These are phyloP conservation scores for Ochropleura leucogaster DNA, from an alignment of 2,888 invertebrate genomes.

Conservation along the genomic window DNA sequence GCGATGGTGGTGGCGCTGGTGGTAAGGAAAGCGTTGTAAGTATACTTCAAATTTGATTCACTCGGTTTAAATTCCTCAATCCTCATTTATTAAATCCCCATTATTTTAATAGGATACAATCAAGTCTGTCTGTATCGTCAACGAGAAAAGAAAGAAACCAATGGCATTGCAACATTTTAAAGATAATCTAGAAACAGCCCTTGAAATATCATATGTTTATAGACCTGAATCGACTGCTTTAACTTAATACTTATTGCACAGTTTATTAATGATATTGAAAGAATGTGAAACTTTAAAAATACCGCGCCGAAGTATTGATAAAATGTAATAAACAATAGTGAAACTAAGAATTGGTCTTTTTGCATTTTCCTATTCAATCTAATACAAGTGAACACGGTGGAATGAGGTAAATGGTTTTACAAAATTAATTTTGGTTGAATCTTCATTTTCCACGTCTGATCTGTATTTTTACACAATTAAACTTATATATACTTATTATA, in stretches of 20 bases:
- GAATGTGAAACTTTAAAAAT: constrained; percentile 4
- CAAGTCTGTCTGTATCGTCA: constrained; percentile 11
- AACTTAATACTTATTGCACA: constrained; percentile 59
- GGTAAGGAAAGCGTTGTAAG: constrained; percentile 78
- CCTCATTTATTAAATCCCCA: constrained; percentile 7
- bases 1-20: constrained; percentile 48
- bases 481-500: not conserved
- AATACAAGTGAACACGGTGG: constrained; percentile 82
- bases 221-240: constrained; percentile 74
- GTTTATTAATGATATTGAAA: constrained; percentile 16
- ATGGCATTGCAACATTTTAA: constrained; percentile 17
- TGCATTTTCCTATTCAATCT: constrained; percentile 52
- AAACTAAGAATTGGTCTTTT: constrained; percentile 60
- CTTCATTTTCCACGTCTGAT: constrained; percentile 80
- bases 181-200: constrained; percentile 76
- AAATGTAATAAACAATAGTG: constrained; percentile 69
- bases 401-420: constrained; percentile 75
- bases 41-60: constrained; percentile 49
- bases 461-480: constrained; percentile 10
- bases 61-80: not conserved
- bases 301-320: constrained; percentile 19
- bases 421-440: constrained; percentile 62
- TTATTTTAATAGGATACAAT: constrained; percentile 55
- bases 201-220: constrained; percentile 63
- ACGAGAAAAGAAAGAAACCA: constrained; percentile 27